Base-by-base conservation (phyloP, 1,140 invertebrate genomes). In the Pseudachorutes palmiensis region DNA sequence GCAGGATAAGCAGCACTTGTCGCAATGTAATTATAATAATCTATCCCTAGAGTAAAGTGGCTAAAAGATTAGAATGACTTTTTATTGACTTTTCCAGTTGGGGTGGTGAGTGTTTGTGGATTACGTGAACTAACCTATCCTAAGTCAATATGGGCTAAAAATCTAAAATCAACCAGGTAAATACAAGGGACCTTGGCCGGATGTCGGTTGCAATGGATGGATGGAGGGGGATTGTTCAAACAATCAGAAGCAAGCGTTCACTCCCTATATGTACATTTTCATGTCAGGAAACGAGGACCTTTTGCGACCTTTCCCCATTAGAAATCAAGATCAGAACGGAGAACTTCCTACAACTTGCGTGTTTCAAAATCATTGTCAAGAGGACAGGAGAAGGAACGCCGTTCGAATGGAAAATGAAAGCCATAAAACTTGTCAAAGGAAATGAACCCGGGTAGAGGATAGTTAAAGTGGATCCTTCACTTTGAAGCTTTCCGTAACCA, bases 201-300 rank as follows among this genome's bases (percentile, higher is more conserved):
- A 55, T 55, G 51, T 55, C 3, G 24, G 51, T 9, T 45, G 9
- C 9, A 45, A 9, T 45, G 36, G 36, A 9, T 19, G 19, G 9
- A 12, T 45, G 36, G 19, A 45, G 36, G 36, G 36, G 19, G 14
- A 55, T 22, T 24, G 12, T 55, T 55, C 51, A 55, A 55, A 55
- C 82, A 65, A 83, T 87, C n/a, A n/a, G n/a, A n/a, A n/a, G n/a
- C n/a, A 19, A 45, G 36, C 36, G 9, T 45, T 19, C 19, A 45
- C 36, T 12, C 36, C 36, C 36, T 19, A 19, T 19, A 45, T n/a
- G n/a, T n/a, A n/a, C n/a, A n/a, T n/a, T 19, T 45, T 45, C 36
- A 19, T 45, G 36, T 9, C 36, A 45, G 36, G 36, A 45, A 45
- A 45, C 19, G 19, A 45, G 36, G 36, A 45, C 9, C 9, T 19